Evolutionary conservation across 2,797 vertebrate species (phyloP), one percentile per base, ranked within the genome.

Genomic region (Gambusia yucatana): DNA sequence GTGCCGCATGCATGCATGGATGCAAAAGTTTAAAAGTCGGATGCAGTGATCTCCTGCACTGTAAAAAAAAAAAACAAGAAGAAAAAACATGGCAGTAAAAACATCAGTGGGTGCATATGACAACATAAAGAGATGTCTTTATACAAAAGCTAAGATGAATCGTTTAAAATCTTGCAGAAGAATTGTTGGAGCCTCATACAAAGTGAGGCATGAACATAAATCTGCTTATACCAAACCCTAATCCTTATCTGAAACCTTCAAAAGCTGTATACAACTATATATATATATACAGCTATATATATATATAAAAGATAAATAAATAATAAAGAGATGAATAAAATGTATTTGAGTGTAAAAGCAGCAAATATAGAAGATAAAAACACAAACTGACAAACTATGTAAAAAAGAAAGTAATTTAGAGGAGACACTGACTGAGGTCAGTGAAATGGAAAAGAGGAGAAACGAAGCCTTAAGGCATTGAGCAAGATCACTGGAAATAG

Each of bases 21-120:
- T 75, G 44, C 39, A n/a, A 20, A 52, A 6, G 63, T 67, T 67
- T 67, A 3, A 17, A 61, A 70, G 41, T 28, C 11, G 4, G 67
- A 70, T n/a, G 39, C 39, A 43, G 2, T 39, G 33, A 65, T 39
- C 33, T 39, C 33, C 17, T 65, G 30, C 20, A 8, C 48, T 50
- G 48, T 2, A 22, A 50, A 22, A 20, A 50, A 6, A 20, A 50
- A 22, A 33, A 33, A 52, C n/a, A n/a, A n/a, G n/a, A n/a, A n/a
- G n/a, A n/a, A n/a, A n/a, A n/a, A 39, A 10, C 75, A 88, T 87
- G 91, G 88, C 74, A 86, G 85, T 87, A 88, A 86, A 83, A 79
- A 86, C 50, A 55, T 16, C 10, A 36, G 16, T 73, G 33, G 33
- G 44, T 30, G 17, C 41, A 25, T 33, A 6, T n/a, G 61, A 50